Evolutionary conservation across 2,113 vertebrate species (phyloP).

Genomic region (Pangasianodon hypophthalmus): DNA sequence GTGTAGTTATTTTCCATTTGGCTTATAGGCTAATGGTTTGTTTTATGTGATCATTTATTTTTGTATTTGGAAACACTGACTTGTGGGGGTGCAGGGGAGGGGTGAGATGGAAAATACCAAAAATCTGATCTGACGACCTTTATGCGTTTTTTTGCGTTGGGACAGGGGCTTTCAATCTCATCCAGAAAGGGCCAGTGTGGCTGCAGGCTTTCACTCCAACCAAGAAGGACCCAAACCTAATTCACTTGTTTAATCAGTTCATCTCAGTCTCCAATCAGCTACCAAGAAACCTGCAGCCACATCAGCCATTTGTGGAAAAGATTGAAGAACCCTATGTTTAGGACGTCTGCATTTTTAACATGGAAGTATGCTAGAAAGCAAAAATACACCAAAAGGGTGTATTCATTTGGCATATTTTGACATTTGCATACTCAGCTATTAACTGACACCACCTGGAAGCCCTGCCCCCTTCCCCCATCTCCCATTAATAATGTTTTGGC

Average conservation of each 20-base stretch:
- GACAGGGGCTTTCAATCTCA: neutral
- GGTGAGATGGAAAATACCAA: neutral
- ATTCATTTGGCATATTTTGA: neutral
- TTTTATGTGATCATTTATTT: neutral
- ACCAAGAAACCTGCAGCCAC: neutral
- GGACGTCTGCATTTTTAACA: neutral
- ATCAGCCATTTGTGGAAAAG: neutral
- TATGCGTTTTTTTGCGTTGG: neutral
- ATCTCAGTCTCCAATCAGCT: neutral
- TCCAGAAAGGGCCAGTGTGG: neutral
- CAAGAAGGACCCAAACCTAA: neutral
- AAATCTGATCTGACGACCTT: neutral
- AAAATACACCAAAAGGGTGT: neutral
- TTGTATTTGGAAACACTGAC: neutral
- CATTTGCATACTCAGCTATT: neutral
- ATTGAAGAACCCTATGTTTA: neutral
- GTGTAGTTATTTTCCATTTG: neutral
- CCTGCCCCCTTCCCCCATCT: neutral
- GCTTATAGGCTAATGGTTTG: neutral
- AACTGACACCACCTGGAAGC: neutral
- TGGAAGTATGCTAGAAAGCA: neutral
- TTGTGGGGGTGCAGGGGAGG: neutral
- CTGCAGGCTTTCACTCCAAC: neutral
- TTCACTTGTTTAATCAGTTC: constrained; percentile 9
- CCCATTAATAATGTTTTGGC: constrained; percentile 6